phyloP scores from a whole-genome alignment of 2,888 invertebrate species.

The Thalpophila matura region DNA sequence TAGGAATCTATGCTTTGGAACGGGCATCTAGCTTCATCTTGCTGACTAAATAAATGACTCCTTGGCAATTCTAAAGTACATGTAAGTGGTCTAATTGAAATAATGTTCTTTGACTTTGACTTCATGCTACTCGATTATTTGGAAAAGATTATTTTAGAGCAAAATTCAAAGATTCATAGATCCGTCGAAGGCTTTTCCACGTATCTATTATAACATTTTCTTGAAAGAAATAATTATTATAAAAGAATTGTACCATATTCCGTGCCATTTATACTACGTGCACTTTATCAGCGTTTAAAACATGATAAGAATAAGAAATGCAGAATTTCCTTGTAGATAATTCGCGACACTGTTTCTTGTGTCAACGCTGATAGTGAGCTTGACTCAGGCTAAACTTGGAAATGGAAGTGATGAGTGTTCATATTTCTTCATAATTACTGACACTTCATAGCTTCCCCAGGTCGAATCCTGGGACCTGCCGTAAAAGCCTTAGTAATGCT shows the following conservation, averaged over 20 bases:
- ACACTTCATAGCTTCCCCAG: too few species aligned
- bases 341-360: slow-evolving; percentile 64
- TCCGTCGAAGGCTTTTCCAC: slow-evolving; percentile 26
- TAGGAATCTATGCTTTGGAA: too few species aligned
- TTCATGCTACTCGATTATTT: too few species aligned
- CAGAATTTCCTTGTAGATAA: slow-evolving; percentile 65
- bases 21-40: too few species aligned
- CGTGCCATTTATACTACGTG: slow-evolving; percentile 41
- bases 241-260: slow-evolving; percentile 19
- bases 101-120: too few species aligned
- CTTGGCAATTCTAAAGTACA: too few species aligned
- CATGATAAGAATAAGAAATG: slow-evolving; percentile 52
- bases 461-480: too few species aligned
- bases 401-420: slow-evolving; percentile 42
- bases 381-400: slow-evolving; percentile 50
- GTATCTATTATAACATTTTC: not conserved
- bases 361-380: slow-evolving; percentile 50
- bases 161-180: slow-evolving; percentile 16
- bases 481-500: too few species aligned
- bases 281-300: slow-evolving; percentile 43
- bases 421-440: slow-evolving; percentile 10
- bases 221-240: not conserved
- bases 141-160: too few species aligned
- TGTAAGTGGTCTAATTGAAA: too few species aligned
- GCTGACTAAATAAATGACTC: too few species aligned